Percentiles rank a stretch among this genome's conserved stretches.
Evolutionary conservation across 2,888 invertebrate genomes (phyloP).

Genomic region (Monoplex corrugatus): DNA sequence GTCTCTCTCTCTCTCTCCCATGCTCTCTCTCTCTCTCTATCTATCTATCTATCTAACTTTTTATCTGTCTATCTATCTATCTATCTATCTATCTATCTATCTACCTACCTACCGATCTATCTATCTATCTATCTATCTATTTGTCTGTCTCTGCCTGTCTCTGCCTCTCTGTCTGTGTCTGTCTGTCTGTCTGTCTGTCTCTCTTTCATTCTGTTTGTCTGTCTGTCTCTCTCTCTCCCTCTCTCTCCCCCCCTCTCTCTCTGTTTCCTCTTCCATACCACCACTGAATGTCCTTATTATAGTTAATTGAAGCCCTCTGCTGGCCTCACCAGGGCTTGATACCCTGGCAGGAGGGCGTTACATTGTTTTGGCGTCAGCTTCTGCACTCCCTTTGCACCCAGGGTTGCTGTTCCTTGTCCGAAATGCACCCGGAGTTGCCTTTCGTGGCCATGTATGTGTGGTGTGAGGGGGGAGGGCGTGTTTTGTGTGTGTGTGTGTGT

Average conservation of each 20-base stretch:
- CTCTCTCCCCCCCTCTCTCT: not conserved
- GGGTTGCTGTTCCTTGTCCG: too few relatives aligned
- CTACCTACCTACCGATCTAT: not conserved
- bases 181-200: not conserved
- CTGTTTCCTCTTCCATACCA: not conserved
- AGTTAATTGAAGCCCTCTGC: conserved; percentile 19
- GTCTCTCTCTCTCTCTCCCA: not conserved
- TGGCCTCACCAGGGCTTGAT: not conserved
- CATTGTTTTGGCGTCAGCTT: too few relatives aligned
- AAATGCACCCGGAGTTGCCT: too few relatives aligned
- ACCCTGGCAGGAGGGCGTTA: not conserved
- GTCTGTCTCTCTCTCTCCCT: conserved; percentile 8
- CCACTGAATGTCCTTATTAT: not conserved
- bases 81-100: not conserved
- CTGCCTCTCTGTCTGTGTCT: not conserved
- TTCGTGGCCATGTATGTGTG: too few relatives aligned
- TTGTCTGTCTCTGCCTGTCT: not conserved
- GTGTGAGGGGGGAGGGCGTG: not conserved
- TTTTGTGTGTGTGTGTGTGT: not conserved
- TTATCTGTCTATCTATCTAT: not conserved
- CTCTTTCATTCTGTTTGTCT: not conserved
- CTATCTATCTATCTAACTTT: not conserved
- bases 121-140: not conserved
- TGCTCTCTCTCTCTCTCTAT: conserved; percentile 4
- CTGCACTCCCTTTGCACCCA: too few relatives aligned